Evolutionary conservation across 2,797 vertebrate species (phyloP).

Genomic region (Pachyuromys duprasi): DNA sequence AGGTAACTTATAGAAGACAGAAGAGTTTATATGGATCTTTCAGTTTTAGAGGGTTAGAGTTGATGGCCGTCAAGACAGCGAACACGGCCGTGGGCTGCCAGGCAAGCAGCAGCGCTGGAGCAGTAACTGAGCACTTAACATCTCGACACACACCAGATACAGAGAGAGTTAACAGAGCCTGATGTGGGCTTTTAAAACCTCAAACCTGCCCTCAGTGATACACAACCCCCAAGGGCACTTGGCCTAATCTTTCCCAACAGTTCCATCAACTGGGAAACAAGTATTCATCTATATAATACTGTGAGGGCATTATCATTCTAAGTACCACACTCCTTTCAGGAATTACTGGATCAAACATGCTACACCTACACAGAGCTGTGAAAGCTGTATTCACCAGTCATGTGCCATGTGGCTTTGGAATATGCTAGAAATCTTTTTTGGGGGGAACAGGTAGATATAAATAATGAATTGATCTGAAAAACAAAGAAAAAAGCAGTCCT

Average conservation of each 20-base stretch:
- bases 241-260: background rate
- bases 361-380: background rate
- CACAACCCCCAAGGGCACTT: background rate
- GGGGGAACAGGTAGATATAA: constrained; percentile 56
- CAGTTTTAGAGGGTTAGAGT: background rate
- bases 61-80: background rate
- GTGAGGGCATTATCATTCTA: background rate
- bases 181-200: background rate
- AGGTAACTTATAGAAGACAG: background rate
- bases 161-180: background rate
- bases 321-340: background rate
- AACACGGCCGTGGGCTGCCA: no score
- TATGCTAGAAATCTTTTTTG: constrained; percentile 13
- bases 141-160: background rate
- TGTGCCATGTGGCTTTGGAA: constrained; percentile 26
- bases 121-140: background rate
- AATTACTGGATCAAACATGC: constrained; percentile 15
- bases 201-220: background rate
- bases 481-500: background rate
- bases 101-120: background rate
- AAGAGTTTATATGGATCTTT: background rate
- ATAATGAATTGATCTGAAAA: constrained; percentile 58
- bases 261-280: background rate
- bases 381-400: constrained; percentile 19
- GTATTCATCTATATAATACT: background rate